Base-by-base conservation (phyloP, 2,797 vertebrate species). In the Erethizon dorsatum region DNA sequence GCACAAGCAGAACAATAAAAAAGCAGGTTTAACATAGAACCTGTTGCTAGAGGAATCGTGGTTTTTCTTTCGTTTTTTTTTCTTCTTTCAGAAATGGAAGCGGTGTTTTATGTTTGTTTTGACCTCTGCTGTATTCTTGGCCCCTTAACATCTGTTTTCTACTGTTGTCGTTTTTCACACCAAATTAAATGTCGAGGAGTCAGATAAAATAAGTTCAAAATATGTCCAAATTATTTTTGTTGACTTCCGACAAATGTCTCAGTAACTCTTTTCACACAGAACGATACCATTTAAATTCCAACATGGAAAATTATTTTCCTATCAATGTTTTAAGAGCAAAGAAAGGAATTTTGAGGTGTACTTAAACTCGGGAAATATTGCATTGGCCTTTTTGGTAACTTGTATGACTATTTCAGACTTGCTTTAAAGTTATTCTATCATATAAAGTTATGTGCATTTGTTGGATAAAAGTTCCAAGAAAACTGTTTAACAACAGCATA, bases 101-200 rank as follows among this genome's bases (percentile, higher is more conserved):
- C 18, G 0, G 95, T 98, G 98, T 98, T 98, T 99, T 98, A 98
- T 98, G 98, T 98, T 98, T 98, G 98, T 98, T 98, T 98, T 99
- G 98, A 98, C 98, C 98, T 98, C 98, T 98, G 98, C 98, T 98
- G 97, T 98, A 98, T 97, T 96, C 96, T 98, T 98, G 96, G 98
- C 98, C 98, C 98, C 98, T 97, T 98, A 98, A 99, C 98, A 99
- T 99, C 99, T 99, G 98, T 99, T 99, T 99, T 98, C 98, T 98
- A 98, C 98, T 71, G 95, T 98, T 98, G 98, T 98, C 93, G 98
- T 99, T 98, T 98, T 99, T 99, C 99, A 99, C 98, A 99, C 98
- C 98, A 99, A 99, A 98, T 98, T 98, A 99, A 99, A 98, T 99
- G 98, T 99, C 98, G 98, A 97, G 97, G 90, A 98, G 97, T 98